phyloP scores from a whole-genome alignment of 2,797 vertebrate genomes.

The Merluccius polli region DNA sequence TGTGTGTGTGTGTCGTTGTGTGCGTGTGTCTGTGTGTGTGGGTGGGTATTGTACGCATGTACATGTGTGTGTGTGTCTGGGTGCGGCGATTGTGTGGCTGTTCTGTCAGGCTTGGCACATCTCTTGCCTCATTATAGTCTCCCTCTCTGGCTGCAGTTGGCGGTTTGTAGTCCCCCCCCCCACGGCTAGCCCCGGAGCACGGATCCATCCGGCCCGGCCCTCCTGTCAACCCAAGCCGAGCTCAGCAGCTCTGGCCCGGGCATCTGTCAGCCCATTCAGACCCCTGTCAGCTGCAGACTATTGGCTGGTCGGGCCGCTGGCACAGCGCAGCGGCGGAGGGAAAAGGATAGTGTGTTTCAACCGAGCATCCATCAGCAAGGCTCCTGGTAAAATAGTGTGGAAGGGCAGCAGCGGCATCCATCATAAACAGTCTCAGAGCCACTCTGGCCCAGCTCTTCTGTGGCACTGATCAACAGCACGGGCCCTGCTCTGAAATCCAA shows the following conservation, averaged over 20 bases:
- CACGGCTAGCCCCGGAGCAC: conserved; percentile 65
- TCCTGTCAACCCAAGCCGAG: conserved; percentile 66
- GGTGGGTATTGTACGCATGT: neutral
- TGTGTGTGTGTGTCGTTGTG: neutral
- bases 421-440: conserved; percentile 33
- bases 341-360: conserved; percentile 48
- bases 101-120: conserved; percentile 64
- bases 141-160: conserved; percentile 52
- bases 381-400: conserved; percentile 44
- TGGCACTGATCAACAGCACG: conserved; percentile 25
- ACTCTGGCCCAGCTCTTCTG: conserved; percentile 22
- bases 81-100: conserved; percentile 48
- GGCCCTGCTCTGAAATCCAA: conserved; percentile 21
- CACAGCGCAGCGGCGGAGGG: conserved; percentile 48
- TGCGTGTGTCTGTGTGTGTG: conserved; percentile 15
- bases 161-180: conserved; percentile 65
- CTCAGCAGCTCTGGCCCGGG: conserved; percentile 65
- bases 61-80: conserved; percentile 1
- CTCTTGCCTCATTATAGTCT: conserved; percentile 66
- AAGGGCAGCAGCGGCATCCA: conserved; percentile 47
- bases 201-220: conserved; percentile 64
- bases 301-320: conserved; percentile 57
- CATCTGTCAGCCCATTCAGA: conserved; percentile 70
- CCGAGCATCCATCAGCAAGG: conserved; percentile 56
- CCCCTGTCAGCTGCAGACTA: conserved; percentile 62